Base-by-base conservation (phyloP, 1,140 invertebrate genomes). In the Drosophila auraria region DNA sequence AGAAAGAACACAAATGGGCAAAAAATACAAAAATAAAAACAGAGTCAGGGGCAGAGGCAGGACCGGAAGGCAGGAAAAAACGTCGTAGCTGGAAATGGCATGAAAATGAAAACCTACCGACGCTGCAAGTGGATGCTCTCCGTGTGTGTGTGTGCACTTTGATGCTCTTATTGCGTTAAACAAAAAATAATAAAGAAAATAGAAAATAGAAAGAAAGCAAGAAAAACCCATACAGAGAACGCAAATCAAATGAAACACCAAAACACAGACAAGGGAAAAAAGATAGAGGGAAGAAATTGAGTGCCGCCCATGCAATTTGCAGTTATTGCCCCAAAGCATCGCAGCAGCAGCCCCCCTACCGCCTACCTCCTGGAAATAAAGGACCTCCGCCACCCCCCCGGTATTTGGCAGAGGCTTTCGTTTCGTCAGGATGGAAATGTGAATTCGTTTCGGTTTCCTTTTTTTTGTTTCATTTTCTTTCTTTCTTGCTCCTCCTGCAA, bases 221-320 rank as follows among this genome's bases (percentile, higher is more conserved):
- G 45, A 63, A 45, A 69, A 53, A 71, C 30, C 38, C 57, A 62
- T 49, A 50, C 30, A 44, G 36, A 70, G 59, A 78, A 56, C 65
- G 84, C 84, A 87, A 87, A 89, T 89, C 83, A 87, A 87, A 87
- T 87, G 80, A 87, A 89, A 87, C 78, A 82, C 83, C 84, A 70
- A 78, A 87, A 80, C 68, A 83, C 77, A 77, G 73, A 56, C 72
- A 78, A 71, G 36, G 72, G 53, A 58, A 49, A 15, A 33, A 44
- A 57, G 47, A 60, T 25, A 42, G 53, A 45, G 42, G 50, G 36
- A 83, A 83, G 76, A 78, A 89, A 89, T 87, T 87, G 78, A 89
- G 84, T 89, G 84, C 84, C 84, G 86, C 84, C 84, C 84, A 87
- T 87, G 84, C 84, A 87, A 87, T 87, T 87, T 87, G 84, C 84